Evolutionary conservation across 2,113 vertebrate species (phyloP), one percentile per base, ranked within the genome.

Genomic region (Pipra filicauda): DNA sequence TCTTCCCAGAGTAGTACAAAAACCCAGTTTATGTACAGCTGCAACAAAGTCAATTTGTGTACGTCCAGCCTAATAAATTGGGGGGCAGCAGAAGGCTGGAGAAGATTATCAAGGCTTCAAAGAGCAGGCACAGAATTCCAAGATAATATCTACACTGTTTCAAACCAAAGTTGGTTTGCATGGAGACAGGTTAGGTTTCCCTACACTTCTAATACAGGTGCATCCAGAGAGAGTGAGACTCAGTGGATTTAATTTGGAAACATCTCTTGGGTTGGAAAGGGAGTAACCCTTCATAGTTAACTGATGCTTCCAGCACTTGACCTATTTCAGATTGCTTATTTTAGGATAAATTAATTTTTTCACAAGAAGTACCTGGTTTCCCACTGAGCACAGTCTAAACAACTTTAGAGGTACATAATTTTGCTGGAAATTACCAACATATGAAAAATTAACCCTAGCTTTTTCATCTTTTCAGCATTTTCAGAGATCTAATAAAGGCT

Each of bases 1-100:
- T 48, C 15, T 79, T 85, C 9, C 15, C 1, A 0, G 2, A 30
- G 6, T 7, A 59, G 6, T 31, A 41, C 8, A 43, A 66, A 87
- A 71, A 5, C 3, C 5, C 9, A 14, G 4, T 44, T 74, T 72
- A 78, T 6, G 2, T 44, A 37, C 27, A 69, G 8, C 14, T 61
- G 26, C 33, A 79, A 12, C 13, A 65, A 71, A 62, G 20, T 8
- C 18, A 37, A 14, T 64, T 43, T 64, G 9, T 37, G 4, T 21
- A 21, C 1, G 18, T 14, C 35, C 39, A 65, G 9, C 4, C 5
- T 48, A 65, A 74, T 65, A 55, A 46, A 43, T 14, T 57, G 18
- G 11, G 5, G 6, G 14, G 5, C 21, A n/a, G 3, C 8, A 7
- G 12, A 9, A 39, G 33, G 5, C 4, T 28, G 2, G 6, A 18